Evolutionary conservation across 2,797 vertebrate species (phyloP).

Genomic region (Brachyalestes nurse): DNA sequence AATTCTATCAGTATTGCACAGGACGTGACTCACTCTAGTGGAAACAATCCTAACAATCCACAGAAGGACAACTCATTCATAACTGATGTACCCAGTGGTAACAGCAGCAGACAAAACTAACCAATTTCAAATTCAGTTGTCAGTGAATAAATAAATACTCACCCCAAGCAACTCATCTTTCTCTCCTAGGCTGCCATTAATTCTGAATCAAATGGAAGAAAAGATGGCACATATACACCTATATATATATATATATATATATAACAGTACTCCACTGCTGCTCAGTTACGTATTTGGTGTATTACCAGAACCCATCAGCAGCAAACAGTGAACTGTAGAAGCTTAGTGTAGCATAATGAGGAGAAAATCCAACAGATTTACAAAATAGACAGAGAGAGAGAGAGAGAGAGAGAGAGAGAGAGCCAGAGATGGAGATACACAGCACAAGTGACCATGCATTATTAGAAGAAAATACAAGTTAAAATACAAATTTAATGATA

Average conservation of each 20-base stretch:
- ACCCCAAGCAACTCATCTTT: conserved; percentile 49
- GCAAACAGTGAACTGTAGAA: conserved; percentile 56
- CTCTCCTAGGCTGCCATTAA: conserved; percentile 10
- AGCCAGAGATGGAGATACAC: conserved; percentile 10
- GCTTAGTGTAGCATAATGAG: conserved; percentile 72
- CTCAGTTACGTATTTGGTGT: conserved; percentile 33
- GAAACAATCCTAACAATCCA: neutral
- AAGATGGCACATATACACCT: neutral
- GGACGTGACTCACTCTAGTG: neutral
- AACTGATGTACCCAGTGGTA: neutral
- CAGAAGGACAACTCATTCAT: neutral
- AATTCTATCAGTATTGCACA: neutral
- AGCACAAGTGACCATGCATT: conserved; percentile 50
- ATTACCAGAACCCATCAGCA: conserved; percentile 64
- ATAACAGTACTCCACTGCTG: conserved; percentile 6
- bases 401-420: conserved; percentile 21
- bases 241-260: conserved; percentile 8
- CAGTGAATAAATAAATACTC: conserved; percentile 22
- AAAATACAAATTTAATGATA: neutral
- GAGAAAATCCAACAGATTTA: conserved; percentile 66
- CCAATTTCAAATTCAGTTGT: conserved; percentile 9
- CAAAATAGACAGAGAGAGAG: conserved; percentile 33
- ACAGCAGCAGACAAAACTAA: neutral
- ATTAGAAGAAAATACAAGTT: neutral
- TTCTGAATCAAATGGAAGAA: conserved; percentile 16